Percentiles rank a stretch among this genome's conserved stretches.
These are phyloP conservation scores for Rhagophthalmus giganteus DNA, from an alignment of 2,888 invertebrate genomes.

Conservation along the genomic window DNA sequence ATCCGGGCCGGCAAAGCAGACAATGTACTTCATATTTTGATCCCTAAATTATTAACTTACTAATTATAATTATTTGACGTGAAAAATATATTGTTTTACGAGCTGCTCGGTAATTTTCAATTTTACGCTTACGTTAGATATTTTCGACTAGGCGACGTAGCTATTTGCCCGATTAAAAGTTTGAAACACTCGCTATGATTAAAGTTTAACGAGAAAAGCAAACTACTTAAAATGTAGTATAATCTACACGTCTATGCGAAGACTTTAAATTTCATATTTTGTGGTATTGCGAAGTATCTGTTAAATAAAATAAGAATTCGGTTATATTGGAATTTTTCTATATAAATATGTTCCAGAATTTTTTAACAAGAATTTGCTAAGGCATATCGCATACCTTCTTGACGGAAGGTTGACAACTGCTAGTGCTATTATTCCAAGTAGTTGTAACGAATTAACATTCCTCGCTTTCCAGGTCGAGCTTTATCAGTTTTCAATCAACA, in stretches of 20 bases:
- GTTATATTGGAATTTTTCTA: too few relatives aligned
- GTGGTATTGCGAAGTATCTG: too few relatives aligned
- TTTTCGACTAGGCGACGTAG: conserved; percentile 5
- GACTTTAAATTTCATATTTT: conserved; percentile 10
- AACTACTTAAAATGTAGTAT: conserved; percentile 6
- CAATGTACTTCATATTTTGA: conserved; percentile 23
- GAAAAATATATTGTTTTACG: conserved; percentile 1
- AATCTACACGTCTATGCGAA: conserved; percentile 1
- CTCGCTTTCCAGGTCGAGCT: too few relatives aligned
- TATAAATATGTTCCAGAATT: too few relatives aligned
- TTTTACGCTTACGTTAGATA: neutral
- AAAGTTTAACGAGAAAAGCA: conserved; percentile 5
- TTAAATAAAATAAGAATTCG: too few relatives aligned
- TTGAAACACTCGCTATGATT: conserved; percentile 6
- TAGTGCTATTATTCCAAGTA: too few relatives aligned
- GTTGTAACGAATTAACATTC: too few relatives aligned
- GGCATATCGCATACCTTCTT: too few relatives aligned
- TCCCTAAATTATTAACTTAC: neutral
- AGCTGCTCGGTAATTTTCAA: conserved; percentile 6
- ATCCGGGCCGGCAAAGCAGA: conserved; percentile 46
- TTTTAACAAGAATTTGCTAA: too few relatives aligned
- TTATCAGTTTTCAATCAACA: too few relatives aligned
- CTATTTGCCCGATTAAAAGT: conserved; percentile 6
- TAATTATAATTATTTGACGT: conserved; percentile 4
- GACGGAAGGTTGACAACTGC: too few relatives aligned